These are phyloP conservation scores for Desoria tigrina DNA, from an alignment of 2,888 invertebrate genomes.

Conservation along the genomic window DNA sequence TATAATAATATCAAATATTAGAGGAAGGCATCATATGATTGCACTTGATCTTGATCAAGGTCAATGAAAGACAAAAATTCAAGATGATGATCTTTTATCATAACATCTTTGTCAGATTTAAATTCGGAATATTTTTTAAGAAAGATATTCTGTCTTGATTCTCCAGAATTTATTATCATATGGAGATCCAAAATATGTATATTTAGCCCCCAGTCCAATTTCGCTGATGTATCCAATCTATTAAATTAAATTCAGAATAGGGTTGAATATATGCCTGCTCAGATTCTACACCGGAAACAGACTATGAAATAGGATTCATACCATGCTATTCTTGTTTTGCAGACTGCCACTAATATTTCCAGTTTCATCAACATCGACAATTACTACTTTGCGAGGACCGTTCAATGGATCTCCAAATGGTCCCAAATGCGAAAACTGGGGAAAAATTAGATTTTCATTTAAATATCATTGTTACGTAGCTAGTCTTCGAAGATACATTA, in stretches of 20 bases:
- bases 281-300: not conserved
- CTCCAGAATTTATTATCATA: conserved; percentile 42
- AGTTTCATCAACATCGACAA: conserved; percentile 69
- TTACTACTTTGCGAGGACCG: conserved; percentile 60
- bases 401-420: conserved; percentile 54
- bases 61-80: no score
- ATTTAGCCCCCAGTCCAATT: conserved; percentile 34
- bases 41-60: no score
- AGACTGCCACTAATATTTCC: conserved; percentile 72
- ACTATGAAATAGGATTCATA: conserved; percentile 53
- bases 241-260: not conserved
- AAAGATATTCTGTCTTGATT: conserved; percentile 38
- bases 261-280: not conserved
- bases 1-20: no score
- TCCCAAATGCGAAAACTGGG: conserved; percentile 33
- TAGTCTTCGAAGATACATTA: not conserved
- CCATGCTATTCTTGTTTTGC: conserved; percentile 64
- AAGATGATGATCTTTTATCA: no score
- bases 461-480: no score
- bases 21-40: no score
- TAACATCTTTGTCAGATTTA: no score
- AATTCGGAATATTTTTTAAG: no score
- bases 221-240: conserved; percentile 42
- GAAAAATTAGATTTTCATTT: no score
- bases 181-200: conserved; percentile 43